Evolutionary conservation across 2,113 vertebrate genomes (phyloP).

Genomic region (Axis porcinus): DNA sequence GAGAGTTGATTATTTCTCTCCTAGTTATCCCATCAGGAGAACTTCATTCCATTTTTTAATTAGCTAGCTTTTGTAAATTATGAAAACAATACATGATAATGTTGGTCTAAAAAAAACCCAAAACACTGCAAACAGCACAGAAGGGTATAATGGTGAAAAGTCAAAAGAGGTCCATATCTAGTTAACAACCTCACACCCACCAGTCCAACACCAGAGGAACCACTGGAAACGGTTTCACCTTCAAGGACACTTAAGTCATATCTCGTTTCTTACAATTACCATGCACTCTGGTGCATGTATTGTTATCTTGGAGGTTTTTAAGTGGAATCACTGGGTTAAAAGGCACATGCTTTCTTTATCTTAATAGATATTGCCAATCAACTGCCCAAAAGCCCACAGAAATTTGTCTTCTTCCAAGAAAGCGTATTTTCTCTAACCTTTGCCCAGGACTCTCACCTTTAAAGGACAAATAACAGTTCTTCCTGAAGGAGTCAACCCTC

Average conservation of each 20-base stretch:
- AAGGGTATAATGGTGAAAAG: neutral
- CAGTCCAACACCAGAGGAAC: neutral
- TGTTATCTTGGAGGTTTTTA: neutral
- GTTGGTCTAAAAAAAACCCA: neutral
- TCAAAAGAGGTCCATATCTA: neutral
- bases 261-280: neutral
- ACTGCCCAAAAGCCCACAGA: neutral
- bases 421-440: neutral
- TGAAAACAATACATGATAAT: neutral
- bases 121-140: neutral
- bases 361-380: neutral
- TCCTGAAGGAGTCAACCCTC: neutral
- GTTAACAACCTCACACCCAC: neutral
- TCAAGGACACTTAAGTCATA: neutral
- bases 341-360: neutral
- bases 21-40: neutral
- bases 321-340: neutral
- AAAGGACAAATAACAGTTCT: conserved; percentile 7
- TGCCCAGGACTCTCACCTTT: neutral
- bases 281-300: neutral
- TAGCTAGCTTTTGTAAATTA: neutral
- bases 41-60: neutral
- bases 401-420: neutral
- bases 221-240: neutral
- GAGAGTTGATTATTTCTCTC: neutral